phyloP scores from a whole-genome alignment of 2,113 vertebrate genomes.

The Larimichthys polyactis region DNA sequence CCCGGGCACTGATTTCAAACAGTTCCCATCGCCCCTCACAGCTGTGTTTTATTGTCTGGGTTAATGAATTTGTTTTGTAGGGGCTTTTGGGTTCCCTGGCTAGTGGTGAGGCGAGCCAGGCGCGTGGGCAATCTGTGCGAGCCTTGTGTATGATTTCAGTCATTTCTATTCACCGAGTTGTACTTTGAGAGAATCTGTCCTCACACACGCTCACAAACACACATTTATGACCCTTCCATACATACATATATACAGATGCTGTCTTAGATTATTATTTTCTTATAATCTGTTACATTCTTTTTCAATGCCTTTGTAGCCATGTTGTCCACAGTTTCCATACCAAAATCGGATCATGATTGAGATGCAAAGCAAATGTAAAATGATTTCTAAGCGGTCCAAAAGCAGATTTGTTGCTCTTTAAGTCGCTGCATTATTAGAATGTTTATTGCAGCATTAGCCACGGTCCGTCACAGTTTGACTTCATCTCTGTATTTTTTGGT shows the following conservation, averaged over 20 bases:
- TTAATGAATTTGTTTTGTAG: slow-evolving; percentile 84
- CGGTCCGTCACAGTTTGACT: slow-evolving; percentile 45
- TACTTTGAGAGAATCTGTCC: slow-evolving; percentile 40
- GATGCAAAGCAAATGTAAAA: slow-evolving; percentile 29
- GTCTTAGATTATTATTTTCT: slow-evolving; percentile 20
- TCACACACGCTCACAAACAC: slow-evolving; percentile 4
- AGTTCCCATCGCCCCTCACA: slow-evolving; percentile 69
- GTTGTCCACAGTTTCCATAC: slow-evolving; percentile 22
- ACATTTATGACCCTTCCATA: not conserved
- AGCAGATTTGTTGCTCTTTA: slow-evolving; percentile 50
- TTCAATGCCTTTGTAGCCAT: not conserved
- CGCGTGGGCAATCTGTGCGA: slow-evolving; percentile 62
- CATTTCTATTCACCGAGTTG: slow-evolving; percentile 47
- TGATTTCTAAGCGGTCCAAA: slow-evolving; percentile 11
- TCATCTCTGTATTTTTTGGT: slow-evolving; percentile 43
- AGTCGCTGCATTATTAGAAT: slow-evolving; percentile 57
- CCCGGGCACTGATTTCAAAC: slow-evolving; percentile 74
- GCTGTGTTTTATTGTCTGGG: slow-evolving; percentile 81
- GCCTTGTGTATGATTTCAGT: slow-evolving; percentile 61
- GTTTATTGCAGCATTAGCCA: slow-evolving; percentile 61
- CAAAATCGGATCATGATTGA: slow-evolving; percentile 14
- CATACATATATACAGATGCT: slow-evolving; percentile 20
- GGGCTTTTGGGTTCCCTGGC: slow-evolving; percentile 77
- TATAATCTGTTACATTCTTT: slow-evolving; percentile 7
- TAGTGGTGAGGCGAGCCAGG: slow-evolving; percentile 67